Conservation (phyloP, 2,113 vertebrate species). For the Carassius carassius region DNA sequence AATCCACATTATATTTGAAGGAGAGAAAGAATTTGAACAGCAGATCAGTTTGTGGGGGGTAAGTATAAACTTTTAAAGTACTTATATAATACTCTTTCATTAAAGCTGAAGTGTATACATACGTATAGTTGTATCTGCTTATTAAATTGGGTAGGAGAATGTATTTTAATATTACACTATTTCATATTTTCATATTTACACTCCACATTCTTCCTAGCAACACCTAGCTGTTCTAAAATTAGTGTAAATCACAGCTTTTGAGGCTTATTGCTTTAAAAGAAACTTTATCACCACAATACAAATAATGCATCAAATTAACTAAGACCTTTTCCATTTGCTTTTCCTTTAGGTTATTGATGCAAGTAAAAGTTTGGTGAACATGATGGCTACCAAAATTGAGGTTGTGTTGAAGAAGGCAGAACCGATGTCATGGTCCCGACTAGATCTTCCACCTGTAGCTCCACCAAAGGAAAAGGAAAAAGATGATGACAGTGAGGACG, state of each 20-base stretch:
- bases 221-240: not conserved
- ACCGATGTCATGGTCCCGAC: conserved; percentile 88
- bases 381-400: conserved; percentile 94
- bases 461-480: conserved; percentile 69
- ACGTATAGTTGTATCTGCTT: not conserved
- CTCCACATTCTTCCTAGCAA: not conserved
- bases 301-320: not conserved
- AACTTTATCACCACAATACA: not conserved
- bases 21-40: conserved; percentile 92
- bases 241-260: not conserved
- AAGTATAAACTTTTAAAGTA: conserved; percentile 67
- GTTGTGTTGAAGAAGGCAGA: conserved; percentile 92
- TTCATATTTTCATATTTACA: not conserved
- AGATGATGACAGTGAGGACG: conserved; percentile 69
- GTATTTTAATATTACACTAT: too few species aligned
- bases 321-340: not conserved
- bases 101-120: not conserved
- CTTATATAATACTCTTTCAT: not conserved
- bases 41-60: conserved; percentile 94
- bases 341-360: conserved; percentile 87
- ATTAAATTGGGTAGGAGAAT: not conserved
- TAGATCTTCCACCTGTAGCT: conserved; percentile 84
- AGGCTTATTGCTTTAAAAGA: not conserved
- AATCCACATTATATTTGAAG: conserved; percentile 92
- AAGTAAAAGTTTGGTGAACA: conserved; percentile 86